phyloP scores from a whole-genome alignment of 2,797 vertebrate species.

The Mormyrus proboscirostris region DNA sequence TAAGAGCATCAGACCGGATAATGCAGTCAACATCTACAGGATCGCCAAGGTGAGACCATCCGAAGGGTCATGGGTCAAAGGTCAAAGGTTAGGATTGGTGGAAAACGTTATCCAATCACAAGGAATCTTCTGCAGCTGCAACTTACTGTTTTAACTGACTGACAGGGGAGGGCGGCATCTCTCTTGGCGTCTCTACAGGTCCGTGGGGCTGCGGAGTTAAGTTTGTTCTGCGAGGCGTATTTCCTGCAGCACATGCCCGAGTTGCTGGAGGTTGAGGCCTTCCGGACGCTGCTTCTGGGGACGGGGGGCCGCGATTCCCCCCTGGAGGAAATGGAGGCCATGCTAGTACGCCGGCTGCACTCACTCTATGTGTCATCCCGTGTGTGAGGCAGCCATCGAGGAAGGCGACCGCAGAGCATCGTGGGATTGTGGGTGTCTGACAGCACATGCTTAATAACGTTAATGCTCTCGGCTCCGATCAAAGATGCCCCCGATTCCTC shows the following conservation, averaged over 20 bases:
- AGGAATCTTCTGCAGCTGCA: neutral
- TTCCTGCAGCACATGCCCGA: conserved; percentile 89
- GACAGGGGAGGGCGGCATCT: neutral
- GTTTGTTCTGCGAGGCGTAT: conserved; percentile 82
- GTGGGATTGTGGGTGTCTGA: neutral
- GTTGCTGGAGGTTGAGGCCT: conserved; percentile 81
- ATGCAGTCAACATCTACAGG: conserved; percentile 82
- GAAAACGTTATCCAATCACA: neutral
- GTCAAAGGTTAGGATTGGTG: neutral
- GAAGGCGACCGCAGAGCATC: neutral
- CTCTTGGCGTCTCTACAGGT: conserved; percentile 53
- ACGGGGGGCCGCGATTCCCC: conserved; percentile 72
- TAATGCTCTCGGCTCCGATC: neutral
- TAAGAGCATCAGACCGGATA: conserved; percentile 75
- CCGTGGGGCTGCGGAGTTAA: conserved; percentile 74
- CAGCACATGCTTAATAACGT: neutral
- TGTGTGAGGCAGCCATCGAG: conserved; percentile 63
- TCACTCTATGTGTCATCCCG: conserved; percentile 79
- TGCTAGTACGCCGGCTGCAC: conserved; percentile 74
- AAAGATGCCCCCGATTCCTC: neutral
- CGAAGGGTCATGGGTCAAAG: neutral
- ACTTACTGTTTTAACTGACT: neutral
- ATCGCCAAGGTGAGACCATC: conserved; percentile 77
- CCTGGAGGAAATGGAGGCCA: conserved; percentile 76
- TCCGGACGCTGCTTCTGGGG: conserved; percentile 76